Evolutionary conservation across 1,140 invertebrate genomes (phyloP), one percentile per base, ranked within the genome.

Genomic region (Apis florea): DNA sequence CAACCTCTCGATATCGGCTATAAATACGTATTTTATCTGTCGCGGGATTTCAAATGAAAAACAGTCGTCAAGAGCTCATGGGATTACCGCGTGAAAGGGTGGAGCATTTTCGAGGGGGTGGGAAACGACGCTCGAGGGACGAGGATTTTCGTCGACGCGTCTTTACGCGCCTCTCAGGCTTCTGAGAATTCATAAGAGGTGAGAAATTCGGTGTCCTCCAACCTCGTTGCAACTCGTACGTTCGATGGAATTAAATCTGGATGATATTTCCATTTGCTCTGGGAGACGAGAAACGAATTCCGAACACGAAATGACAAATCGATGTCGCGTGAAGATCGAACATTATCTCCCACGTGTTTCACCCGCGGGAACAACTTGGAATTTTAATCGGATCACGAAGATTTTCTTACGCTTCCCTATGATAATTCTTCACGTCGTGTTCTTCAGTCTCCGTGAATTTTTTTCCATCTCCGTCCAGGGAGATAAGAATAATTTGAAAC

Each of bases 11-110:
- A 89, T 92, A 91, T 92, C 90, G 85, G 71, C 85, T 89, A 90
- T 92, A 93, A 92, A 93, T 92, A 92, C 89, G 90, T 84, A 90
- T 92, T 92, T 92, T 90, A 92, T 91, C 89, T 90, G 83, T 88
- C 90, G 82, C 79, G 86, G 90, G 91, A 91, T 92, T 93, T 89
- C 71, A 89, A 90, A 92, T 92, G 91, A 93, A 92, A 92, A 93
- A 92, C 92, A 93, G 92, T 92, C 88, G 91, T 92, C 91, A 92
- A 92, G 88, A 90, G 91, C 90, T 91, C 90, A 84, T 85, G 89
- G 91, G 91, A 93, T 93, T 92, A 92, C 80, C 73, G 53, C 56
- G 83, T 87, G 87, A 90, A 91, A 91, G 89, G 84, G 88, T 63
- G 70, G 40, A 79, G 40, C 73, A 51, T 75, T 75, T 53, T 19